Evolutionary conservation across 23 tunicate species (phyloP), one percentile per base, ranked within the genome.

Genomic region (Halocynthia aurantium): DNA sequence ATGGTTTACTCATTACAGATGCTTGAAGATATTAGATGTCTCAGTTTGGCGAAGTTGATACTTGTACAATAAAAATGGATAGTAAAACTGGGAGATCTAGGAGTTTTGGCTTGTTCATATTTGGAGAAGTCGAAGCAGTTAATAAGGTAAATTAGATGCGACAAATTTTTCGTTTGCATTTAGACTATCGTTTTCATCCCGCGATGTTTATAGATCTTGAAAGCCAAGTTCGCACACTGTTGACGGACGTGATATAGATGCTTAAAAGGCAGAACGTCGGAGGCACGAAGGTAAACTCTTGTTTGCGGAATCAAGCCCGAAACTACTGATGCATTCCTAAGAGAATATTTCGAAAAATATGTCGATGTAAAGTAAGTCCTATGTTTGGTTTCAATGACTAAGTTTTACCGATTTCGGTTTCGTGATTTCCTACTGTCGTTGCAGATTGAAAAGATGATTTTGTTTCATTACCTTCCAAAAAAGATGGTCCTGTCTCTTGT

Each of bases 61-160:
- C 85, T 62, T 86, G 91, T 64, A 86, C 81, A 6, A 80, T 95
- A 22, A 96, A 96, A 75, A 96, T 74, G 67, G 99, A 96, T 65
- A 75, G 82, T 54, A 75, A 77, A 64, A 90, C 99, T 17, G 93
- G 87, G 70, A 74, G 85, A 22, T 95, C 99, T 19, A 76, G 99
- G 49, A 87, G 99, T n/a, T 96, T 96, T 80, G 99, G 99, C 22
- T 96, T 96, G 73, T 86, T 96, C 55, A 22, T 96, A 52, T 96
- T 96, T 78, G 80, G 60, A 49, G 86, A 85, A 76, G 52, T 78
- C 40, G 82, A 70, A 13, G 72, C 87, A 49, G 83, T 96, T 7
- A 73, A 85, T n/a, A 86, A 85, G 75, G 99, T 96, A 50, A 66
- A 70, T 58, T 19, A 1, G 72, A 51, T 2, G 52, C 80, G 22